Evolutionary conservation across 2,888 invertebrate species (phyloP).

Genomic region (Empis livida): DNA sequence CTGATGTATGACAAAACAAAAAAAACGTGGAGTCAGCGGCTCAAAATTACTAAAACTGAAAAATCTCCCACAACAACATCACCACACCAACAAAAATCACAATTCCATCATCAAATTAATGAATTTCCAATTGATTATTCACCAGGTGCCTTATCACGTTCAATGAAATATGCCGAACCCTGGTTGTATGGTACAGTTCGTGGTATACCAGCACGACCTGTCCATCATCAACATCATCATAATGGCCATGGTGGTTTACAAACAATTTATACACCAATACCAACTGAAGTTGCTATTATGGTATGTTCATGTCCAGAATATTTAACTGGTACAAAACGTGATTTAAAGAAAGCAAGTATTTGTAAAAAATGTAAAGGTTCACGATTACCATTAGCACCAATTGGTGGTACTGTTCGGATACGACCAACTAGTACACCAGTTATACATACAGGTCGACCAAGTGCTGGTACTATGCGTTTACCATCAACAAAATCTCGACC

Average conservation of each 20-base stretch:
- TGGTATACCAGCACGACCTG: conserved; percentile 37
- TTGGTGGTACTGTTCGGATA: conserved; percentile 55
- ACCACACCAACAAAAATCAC: conserved; percentile 17
- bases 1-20: conserved; percentile 40
- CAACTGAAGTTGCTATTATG: conserved; percentile 45
- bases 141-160: conserved; percentile 57
- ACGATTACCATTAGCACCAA: conserved; percentile 54
- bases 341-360: conserved; percentile 58
- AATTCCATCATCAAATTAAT: background rate
- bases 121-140: conserved; percentile 21
- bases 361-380: conserved; percentile 78
- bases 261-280: conserved; percentile 39
- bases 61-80: conserved; percentile 40
- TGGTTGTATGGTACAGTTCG: conserved; percentile 74
- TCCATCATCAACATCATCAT: conserved; percentile 31
- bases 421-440: conserved; percentile 21
- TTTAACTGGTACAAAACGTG: conserved; percentile 60
- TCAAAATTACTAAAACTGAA: conserved; percentile 43
- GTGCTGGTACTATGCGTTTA: conserved; percentile 52
- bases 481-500: conserved; percentile 47
- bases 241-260: conserved; percentile 18
- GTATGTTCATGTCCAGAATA: conserved; percentile 74
- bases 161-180: conserved; percentile 74
- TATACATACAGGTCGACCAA: conserved; percentile 21
- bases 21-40: conserved; percentile 58